Conservation (phyloP, 2,797 vertebrate genomes). For the Anniella stebbinsi region DNA sequence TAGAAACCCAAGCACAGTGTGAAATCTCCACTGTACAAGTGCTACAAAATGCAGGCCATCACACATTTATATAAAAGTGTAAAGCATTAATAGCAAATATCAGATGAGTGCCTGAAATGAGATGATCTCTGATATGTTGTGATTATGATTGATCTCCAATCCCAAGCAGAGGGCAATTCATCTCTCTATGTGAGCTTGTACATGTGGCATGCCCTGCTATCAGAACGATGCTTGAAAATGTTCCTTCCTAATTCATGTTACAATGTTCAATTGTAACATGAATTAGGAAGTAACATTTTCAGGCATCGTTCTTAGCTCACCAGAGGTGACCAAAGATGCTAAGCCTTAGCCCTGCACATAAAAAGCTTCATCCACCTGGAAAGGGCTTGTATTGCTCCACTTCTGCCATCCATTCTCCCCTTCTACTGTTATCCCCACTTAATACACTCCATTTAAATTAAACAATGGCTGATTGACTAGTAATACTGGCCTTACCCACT, state of each 20-base stretch:
- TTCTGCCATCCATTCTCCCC: not conserved
- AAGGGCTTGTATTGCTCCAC: not conserved
- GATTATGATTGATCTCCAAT: conserved; percentile 36
- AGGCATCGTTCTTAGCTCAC: not conserved
- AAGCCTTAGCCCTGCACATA: not conserved
- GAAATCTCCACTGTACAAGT: not conserved
- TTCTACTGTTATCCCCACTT: not conserved
- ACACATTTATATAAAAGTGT: conserved; percentile 21
- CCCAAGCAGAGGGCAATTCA: conserved; percentile 32
- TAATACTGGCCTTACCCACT: not conserved
- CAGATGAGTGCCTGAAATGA: conserved; percentile 28
- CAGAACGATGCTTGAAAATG: not conserved
- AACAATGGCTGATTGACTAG: not conserved
- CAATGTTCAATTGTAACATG: not conserved
- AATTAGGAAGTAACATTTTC: conserved; percentile 23
- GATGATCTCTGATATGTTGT: conserved; percentile 35
- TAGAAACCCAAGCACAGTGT: conserved; percentile 7
- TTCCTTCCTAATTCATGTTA: too few species aligned
- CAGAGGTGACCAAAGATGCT: not conserved
- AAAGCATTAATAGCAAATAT: conserved; percentile 24
- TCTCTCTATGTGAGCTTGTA: conserved; percentile 20
- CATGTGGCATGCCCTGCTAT: conserved; percentile 12
- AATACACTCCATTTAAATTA: not conserved
- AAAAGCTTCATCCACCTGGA: not conserved
- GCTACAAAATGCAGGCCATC: conserved; percentile 14